Base-by-base conservation (phyloP, 2,113 vertebrate species). In the Leptosomus discolor region DNA sequence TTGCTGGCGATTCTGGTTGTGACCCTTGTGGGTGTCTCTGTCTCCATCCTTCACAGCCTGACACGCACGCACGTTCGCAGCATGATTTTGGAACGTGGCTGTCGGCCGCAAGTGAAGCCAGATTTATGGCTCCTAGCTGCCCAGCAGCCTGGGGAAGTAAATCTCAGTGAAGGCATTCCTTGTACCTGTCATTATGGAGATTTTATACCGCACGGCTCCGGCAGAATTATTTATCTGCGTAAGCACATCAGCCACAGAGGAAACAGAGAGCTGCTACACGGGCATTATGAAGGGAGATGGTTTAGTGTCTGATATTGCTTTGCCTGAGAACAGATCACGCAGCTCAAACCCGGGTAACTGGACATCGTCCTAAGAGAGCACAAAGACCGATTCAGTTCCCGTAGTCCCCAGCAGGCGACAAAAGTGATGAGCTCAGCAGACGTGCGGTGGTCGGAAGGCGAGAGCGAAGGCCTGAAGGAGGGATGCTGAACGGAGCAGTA, bases 161-260 rank as follows among this genome's bases (percentile, higher is more conserved):
- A 91, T 91, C 71, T 89, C 76, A 70, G 93, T 70, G 68, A 24
- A 73, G 87, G 89, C 79, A 76, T 95, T 88, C 79, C 89, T 71
- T 32, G 43, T 83, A 51, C 48, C 87, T 92, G 91, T 67, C 82
- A 36, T 36, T 45, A 30, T 39, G 60, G 9, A 43, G 85, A 32
- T 34, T 68, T 73, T 60, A 34, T 48, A n/a, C 45, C 67, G 50
- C 45, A 2, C 3, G 1, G 68, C 58, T 84, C 68, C 69, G 45
- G 85, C 2, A 6, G 82, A 61, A 75, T 54, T 84, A 30, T 76
- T 75, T 85, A 26, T 71, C 79, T 60, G 17, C 18, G 0, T 10
- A 51, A 68, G 37, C 78, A 54, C 43, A 37, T 5, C 57, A 46
- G 12, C 51, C 45, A 1, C 65, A 77, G 85, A 63, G 48, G 65